phyloP scores from a whole-genome alignment of 2,888 invertebrate genomes.

The Entomobrya multifasciata region DNA sequence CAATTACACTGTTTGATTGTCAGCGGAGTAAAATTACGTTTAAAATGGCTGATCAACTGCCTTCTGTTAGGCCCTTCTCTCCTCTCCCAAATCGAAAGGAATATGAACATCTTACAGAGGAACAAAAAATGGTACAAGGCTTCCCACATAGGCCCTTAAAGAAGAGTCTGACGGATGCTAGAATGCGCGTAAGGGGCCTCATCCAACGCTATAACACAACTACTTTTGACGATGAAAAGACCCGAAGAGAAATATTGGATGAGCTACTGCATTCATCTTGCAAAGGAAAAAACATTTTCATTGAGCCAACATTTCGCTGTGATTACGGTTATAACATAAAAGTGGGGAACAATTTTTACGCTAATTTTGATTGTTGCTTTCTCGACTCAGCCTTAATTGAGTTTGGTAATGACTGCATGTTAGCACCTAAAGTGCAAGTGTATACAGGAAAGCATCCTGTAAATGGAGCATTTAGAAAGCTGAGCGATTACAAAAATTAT shows the following conservation, averaged over 20 bases:
- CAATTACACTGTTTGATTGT: too few relatives aligned
- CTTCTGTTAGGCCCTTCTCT: constrained; percentile 53
- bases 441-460: constrained; percentile 76
- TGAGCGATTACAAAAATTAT: constrained; percentile 44
- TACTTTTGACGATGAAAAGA: constrained; percentile 38
- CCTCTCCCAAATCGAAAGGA: constrained; percentile 62
- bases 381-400: constrained; percentile 68
- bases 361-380: constrained; percentile 74
- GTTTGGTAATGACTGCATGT: constrained; percentile 71
- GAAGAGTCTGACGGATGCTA: constrained; percentile 8
- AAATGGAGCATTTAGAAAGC: constrained; percentile 61
- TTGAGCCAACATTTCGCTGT: constrained; percentile 73
- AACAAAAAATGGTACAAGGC: constrained; percentile 75
- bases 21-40: too few relatives aligned
- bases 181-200: constrained; percentile 52
- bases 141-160: constrained; percentile 64
- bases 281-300: constrained; percentile 54
- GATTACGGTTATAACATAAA: constrained; percentile 77
- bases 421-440: constrained; percentile 77
- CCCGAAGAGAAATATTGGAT: constrained; percentile 51
- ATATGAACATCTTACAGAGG: constrained; percentile 75
- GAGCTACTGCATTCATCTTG: constrained; percentile 65
- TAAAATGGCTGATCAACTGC: constrained; percentile 39
- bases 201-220: constrained; percentile 55
- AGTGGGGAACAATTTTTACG: constrained; percentile 72